Evolutionary conservation across 2,797 vertebrate species (phyloP), one percentile per base, ranked within the genome.

Genomic region (Acipenser ruthenus): DNA sequence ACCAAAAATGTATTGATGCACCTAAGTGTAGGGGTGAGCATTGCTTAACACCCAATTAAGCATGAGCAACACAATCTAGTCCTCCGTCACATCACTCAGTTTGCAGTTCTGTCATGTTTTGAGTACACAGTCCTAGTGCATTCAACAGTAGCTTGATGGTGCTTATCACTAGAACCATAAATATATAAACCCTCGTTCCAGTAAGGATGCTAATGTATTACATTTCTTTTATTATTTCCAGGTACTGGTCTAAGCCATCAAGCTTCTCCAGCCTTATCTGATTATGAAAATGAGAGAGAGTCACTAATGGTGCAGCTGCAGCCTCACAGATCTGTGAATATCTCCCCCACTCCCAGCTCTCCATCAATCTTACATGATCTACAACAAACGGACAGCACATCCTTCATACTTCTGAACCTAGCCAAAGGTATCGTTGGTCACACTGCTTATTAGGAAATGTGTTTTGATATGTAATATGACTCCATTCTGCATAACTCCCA

Each of bases 351-450:
- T 64, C 85, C 90, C 69, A 83, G 88, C 73, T 87, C 86, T 1
- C 60, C 75, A 0, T 74, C 78, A 55, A 81, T 98, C 78, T 86
- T 99, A 72, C 94, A 98, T 72, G 95, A 99, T 78, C 85, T 98
- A 7, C 96, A 97, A 65, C 92, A 94, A 76, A 89, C 87, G 5
- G 95, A 98, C 72, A 94, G 87, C 84, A 93, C 93, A 56, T 98
- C 95, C 55, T 99, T 96, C 71, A 94, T 98, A 82, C 91, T 99
- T 56, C 93, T 98, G 70, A 99, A 97, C 77, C 84, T 99, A 1
- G 95, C 96, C n/a, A 94, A 96, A 91, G 94, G 96, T 97, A 83
- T 56, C 48, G 4, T 13, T 6, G 7, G 10, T 12, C 48, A n/a
- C 18, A 11, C 6, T 11, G 55, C 11, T 12, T 6, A 11, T 12